These are phyloP conservation scores for Macrosteles quadrilineatus DNA, from an alignment of 1,140 invertebrate species.

Conservation along the genomic window DNA sequence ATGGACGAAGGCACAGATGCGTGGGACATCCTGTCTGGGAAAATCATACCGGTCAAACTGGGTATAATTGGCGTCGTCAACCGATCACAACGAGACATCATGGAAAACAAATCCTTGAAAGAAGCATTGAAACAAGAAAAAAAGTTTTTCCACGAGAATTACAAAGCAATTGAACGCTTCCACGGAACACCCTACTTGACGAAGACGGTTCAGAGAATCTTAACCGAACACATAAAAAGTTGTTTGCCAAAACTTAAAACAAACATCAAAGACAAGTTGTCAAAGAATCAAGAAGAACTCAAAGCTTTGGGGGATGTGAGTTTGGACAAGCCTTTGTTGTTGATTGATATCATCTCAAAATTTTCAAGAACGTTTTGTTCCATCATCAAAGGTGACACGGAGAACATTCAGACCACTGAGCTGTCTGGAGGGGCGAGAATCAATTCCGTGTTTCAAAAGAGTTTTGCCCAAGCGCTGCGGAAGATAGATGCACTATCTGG, in stretches of 20 bases:
- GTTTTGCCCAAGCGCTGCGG: conserved; percentile 63
- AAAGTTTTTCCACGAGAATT: conserved; percentile 62
- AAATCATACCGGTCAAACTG: too few species aligned
- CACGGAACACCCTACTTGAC: conserved; percentile 65
- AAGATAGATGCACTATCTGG: conserved; percentile 64
- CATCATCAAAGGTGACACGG: conserved; percentile 68
- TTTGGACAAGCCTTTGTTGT: conserved; percentile 70
- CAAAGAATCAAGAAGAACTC: too few species aligned
- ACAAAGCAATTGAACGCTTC: conserved; percentile 61
- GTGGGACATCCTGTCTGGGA: too few species aligned
- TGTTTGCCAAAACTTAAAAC: conserved; percentile 67
- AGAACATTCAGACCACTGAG: too few species aligned
- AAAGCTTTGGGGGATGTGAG: too few species aligned
- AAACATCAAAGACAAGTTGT: conserved; percentile 63
- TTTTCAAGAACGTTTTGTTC: conserved; percentile 66
- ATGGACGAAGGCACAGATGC: too few species aligned
- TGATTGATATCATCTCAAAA: too few species aligned
- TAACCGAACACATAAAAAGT: too few species aligned
- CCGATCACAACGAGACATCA: too few species aligned
- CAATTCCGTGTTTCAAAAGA: conserved; percentile 74
- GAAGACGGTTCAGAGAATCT: conserved; percentile 63
- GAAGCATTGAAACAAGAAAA: conserved; percentile 65
- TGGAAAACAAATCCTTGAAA: conserved; percentile 58
- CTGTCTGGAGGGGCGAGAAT: conserved; percentile 75
- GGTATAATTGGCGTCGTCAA: too few species aligned